These are phyloP conservation scores for Agrochola circellaris DNA, from an alignment of 2,888 invertebrate species.

Conservation along the genomic window DNA sequence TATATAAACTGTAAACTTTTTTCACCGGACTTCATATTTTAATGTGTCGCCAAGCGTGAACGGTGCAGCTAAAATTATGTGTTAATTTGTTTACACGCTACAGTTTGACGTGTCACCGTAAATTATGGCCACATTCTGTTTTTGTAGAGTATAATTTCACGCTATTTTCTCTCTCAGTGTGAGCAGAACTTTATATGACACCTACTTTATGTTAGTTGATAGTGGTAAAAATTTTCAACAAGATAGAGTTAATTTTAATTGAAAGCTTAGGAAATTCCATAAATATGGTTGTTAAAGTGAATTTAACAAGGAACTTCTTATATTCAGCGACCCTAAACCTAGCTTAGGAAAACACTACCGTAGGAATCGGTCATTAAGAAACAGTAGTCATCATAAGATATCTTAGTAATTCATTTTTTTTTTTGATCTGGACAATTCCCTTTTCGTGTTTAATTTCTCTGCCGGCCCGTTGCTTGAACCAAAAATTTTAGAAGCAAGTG, in stretches of 20 bases:
- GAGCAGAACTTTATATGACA: slow-evolving; percentile 36
- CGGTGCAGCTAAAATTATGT: slow-evolving; percentile 63
- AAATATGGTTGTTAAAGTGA: not conserved
- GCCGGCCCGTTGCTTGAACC: not conserved
- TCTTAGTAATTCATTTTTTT: no score
- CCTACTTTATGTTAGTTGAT: slow-evolving; percentile 23
- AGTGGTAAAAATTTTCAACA: slow-evolving; percentile 24
- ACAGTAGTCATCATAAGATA: not conserved
- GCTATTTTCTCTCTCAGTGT: slow-evolving; percentile 50
- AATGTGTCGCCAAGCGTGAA: slow-evolving; percentile 47
- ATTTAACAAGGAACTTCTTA: not conserved
- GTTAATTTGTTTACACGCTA: slow-evolving; percentile 62
- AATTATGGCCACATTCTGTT: slow-evolving; percentile 57
- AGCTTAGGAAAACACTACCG: not conserved
- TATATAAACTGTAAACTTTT: slow-evolving; percentile 20
- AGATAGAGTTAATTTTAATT: slow-evolving; percentile 3
- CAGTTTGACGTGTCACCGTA: slow-evolving; percentile 59
- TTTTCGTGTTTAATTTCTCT: no score
- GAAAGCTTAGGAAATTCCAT: not conserved
- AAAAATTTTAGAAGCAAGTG: not conserved
- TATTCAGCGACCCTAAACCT: not conserved
- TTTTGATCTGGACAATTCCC: no score
- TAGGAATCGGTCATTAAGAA: not conserved
- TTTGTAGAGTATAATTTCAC: slow-evolving; percentile 58
- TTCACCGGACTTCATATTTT: slow-evolving; percentile 50